Evolutionary conservation across 1,140 invertebrate species (phyloP).

Genomic region (Aphelenchoides besseyi): DNA sequence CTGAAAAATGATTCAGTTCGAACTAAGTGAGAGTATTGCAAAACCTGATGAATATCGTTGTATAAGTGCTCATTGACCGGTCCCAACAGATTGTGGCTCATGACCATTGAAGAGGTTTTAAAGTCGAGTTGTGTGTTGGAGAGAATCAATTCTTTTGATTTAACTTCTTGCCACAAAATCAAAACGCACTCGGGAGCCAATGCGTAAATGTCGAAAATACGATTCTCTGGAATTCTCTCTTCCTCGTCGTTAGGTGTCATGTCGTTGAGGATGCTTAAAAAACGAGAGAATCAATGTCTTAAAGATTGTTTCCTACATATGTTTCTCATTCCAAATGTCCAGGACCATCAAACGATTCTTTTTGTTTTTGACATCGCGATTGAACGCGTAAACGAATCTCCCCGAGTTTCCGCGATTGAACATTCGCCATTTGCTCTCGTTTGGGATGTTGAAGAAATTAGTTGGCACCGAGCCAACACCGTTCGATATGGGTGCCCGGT

Average conservation of each 20-base stretch:
- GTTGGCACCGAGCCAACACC: too few relatives aligned
- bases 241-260: neutral
- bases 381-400: neutral
- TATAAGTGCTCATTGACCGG: neutral
- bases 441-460: too few relatives aligned
- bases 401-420: neutral
- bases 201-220: neutral
- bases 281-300: too few relatives aligned
- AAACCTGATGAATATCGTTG: neutral
- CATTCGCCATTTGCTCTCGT: too few relatives aligned
- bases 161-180: neutral
- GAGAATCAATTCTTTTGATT: neutral
- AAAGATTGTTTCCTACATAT: too few relatives aligned
- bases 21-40: neutral
- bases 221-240: neutral
- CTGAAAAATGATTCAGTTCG: neutral
- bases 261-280: too few relatives aligned
- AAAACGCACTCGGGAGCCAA: neutral
- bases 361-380: neutral
- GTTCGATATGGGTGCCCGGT: too few relatives aligned
- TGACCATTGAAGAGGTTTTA: neutral
- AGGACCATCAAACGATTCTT: neutral
- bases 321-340: neutral
- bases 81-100: neutral
- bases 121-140: neutral